Evolutionary conservation across 1,140 invertebrate genomes (phyloP), one percentile per base, ranked within the genome.

Genomic region (Branchinecta lynchi): DNA sequence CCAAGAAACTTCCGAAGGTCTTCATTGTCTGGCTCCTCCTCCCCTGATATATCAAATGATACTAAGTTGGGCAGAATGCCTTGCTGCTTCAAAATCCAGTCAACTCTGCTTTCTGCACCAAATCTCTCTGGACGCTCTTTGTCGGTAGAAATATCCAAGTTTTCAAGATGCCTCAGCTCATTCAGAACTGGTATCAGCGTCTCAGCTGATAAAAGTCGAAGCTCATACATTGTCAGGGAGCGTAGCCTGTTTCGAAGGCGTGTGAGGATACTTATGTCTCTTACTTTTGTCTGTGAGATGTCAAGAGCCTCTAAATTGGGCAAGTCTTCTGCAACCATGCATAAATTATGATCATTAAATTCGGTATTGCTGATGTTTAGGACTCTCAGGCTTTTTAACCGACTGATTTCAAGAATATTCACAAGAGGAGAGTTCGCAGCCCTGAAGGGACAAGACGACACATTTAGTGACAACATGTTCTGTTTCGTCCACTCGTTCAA

Each of bases 321-420:
- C 68, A 89, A 79, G 79, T 89, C 85, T 74, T 86, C 84, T 70
- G 85, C 84, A 70, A 89, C 81, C 71, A 87, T 85, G 74, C 85
- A 82, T 69, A 89, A 79, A 8, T 84, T 84, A 74, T 85, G 83
- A 70, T 82, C 82, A 76, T 87, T 87, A 72, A 90, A 84, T 76
- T 89, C 85, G 46, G 87, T 89, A 72, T 84, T 81, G 71, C 86
- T 85, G 1, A 89, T 83, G 78, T 89, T 87, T n/a, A 89, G 78
- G 66, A 80, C 81, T 68, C 84, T 83, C 46, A 89, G 77, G 70
- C 83, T 84, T 70, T 76, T 75, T 7, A 82, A 72, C 69, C 80
- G 80, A 60, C 80, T 78, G n/a, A 82, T 73, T 10, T 78, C 77
- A 17, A 82, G 45, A 76, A 67, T 79, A 76, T 9, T 81, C 76